Conservation (phyloP, 1,140 invertebrate genomes). For the Orchesella cincta region DNA sequence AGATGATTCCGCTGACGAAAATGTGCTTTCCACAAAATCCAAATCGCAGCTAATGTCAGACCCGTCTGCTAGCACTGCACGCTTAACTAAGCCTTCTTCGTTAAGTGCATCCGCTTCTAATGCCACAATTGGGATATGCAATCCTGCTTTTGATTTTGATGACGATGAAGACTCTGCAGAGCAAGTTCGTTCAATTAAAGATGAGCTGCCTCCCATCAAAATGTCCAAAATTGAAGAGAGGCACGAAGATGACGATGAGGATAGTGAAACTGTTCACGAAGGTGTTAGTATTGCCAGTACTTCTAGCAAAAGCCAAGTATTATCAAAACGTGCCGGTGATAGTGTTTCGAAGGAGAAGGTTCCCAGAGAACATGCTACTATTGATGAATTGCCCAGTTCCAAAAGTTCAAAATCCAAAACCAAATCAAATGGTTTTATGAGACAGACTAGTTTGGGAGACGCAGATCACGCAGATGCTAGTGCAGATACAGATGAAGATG, state of each 20-base stretch:
- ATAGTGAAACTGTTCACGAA: neutral
- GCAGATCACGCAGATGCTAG: constrained; percentile 29
- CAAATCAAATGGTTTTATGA: neutral
- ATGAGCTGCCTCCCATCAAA: neutral
- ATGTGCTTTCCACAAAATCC: constrained; percentile 33
- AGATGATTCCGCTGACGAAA: constrained; percentile 34
- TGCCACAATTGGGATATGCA: constrained; percentile 42
- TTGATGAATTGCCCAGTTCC: neutral
- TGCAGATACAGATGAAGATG: constrained; percentile 42
- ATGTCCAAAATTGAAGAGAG: constrained; percentile 20
- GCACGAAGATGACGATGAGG: neutral
- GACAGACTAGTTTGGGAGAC: constrained; percentile 21
- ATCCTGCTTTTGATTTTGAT: constrained; percentile 48
- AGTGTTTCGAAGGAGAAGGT: neutral
- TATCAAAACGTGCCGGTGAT: neutral
- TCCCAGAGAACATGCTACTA: neutral
- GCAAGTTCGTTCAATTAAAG: constrained; percentile 7
- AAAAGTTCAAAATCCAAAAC: neutral
- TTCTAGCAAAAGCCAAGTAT: neutral
- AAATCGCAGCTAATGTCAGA: constrained; percentile 39
- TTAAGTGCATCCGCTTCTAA: constrained; percentile 20
- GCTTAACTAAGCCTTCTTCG: constrained; percentile 32
- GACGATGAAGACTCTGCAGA: constrained; percentile 41
- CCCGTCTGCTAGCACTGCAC: constrained; percentile 34
- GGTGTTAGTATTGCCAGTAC: neutral